Conservation (phyloP, 2,888 invertebrate species). For the Drosophila lacicola region DNA sequence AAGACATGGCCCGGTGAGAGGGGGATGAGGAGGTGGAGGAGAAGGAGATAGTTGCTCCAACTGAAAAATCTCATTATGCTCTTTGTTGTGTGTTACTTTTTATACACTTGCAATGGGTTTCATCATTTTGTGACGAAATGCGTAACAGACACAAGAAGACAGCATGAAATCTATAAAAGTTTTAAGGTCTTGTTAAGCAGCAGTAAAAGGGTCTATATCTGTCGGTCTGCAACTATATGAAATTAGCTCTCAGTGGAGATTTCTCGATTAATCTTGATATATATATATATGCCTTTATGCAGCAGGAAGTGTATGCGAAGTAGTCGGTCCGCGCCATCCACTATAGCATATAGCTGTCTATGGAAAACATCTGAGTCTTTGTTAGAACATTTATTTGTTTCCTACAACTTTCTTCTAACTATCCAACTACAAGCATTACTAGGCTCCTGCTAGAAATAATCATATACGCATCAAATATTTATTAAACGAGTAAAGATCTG, state of each 20-base stretch:
- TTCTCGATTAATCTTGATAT: not conserved
- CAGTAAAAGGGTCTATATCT: no score
- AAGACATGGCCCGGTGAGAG: constrained; percentile 7
- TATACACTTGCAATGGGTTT: not conserved
- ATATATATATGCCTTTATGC: not conserved
- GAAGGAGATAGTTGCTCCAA: not conserved
- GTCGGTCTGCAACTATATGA: not conserved
- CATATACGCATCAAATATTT: no score
- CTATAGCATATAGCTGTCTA: no score
- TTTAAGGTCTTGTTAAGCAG: not conserved
- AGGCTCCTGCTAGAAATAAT: no score
- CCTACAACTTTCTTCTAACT: no score
- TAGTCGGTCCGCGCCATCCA: no score
- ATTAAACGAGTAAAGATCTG: not conserved
- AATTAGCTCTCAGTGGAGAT: not conserved
- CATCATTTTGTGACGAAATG: not conserved
- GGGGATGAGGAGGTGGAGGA: not conserved
- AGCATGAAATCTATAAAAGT: not conserved
- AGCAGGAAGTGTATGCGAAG: no score
- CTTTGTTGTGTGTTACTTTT: constrained; percentile 7
- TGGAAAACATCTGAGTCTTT: no score
- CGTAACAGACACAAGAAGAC: not conserved
- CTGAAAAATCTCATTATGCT: constrained; percentile 46
- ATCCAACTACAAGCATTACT: no score
- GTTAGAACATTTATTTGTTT: no score